phyloP scores from a whole-genome alignment of 2,888 invertebrate species.

The Eristalinus aeneus region DNA sequence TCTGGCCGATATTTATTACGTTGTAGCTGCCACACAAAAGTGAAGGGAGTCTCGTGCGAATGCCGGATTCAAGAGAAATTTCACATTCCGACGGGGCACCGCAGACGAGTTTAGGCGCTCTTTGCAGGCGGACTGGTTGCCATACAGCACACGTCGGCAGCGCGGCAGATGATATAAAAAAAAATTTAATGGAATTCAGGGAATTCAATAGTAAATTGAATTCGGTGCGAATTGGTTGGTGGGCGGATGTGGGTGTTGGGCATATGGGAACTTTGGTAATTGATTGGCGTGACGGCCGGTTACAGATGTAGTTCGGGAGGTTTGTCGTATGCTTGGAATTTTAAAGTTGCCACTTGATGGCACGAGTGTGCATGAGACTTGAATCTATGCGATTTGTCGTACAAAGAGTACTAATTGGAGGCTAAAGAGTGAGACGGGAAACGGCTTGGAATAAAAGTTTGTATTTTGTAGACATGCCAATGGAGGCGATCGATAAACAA shows the following conservation, averaged over 20 bases:
- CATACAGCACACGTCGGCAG: conserved; percentile 3
- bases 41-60: background rate
- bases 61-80: conserved; percentile 9
- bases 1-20: conserved; percentile 3
- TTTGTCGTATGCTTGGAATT: background rate
- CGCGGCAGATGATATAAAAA: background rate
- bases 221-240: background rate
- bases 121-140: background rate
- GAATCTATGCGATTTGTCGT: background rate
- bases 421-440: background rate
- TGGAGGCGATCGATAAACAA: background rate
- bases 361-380: background rate
- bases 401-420: background rate
- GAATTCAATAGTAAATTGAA: conserved; percentile 8
- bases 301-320: background rate
- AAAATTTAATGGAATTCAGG: conserved; percentile 10
- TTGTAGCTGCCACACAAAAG: background rate
- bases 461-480: background rate
- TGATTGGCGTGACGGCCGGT: background rate
- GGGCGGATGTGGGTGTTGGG: background rate
- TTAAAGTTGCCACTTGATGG: background rate
- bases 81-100: background rate
- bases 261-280: background rate
- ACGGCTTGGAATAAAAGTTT: no score
- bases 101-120: background rate